These are phyloP conservation scores for Ploceus nigricollis DNA, from an alignment of 2,113 vertebrate species.

Conservation along the genomic window DNA sequence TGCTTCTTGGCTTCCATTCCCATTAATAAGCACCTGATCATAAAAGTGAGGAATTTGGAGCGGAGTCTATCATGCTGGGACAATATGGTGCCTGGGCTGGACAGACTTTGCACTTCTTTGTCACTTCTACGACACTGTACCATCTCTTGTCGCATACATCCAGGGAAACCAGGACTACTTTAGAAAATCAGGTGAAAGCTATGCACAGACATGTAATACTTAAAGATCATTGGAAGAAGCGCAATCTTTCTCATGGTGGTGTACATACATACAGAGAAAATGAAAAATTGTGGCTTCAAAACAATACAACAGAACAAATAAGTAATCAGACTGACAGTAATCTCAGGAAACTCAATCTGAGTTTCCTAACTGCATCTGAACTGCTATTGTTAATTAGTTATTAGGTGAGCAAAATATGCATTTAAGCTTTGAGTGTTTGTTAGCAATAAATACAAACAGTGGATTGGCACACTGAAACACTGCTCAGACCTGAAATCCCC, in stretches of 20 bases:
- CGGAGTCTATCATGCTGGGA: neutral
- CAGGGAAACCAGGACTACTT: neutral
- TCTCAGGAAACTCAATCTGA: neutral
- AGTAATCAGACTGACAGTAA: neutral
- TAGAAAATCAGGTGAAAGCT: neutral
- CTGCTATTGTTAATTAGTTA: neutral
- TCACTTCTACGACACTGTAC: neutral
- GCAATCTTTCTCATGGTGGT: neutral
- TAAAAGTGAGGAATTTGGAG: neutral
- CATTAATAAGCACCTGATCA: neutral
- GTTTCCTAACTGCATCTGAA: neutral
- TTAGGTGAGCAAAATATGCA: neutral
- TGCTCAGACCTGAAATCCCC: neutral
- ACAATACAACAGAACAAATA: neutral
- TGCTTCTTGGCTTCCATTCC: neutral
- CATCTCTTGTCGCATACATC: accelerated
- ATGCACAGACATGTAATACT: neutral
- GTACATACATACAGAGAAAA: neutral
- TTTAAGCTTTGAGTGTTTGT: neutral
- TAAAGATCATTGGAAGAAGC: neutral
- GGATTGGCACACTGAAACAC: neutral
- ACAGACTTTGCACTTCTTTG: neutral
- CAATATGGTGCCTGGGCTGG: neutral
- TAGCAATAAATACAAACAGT: neutral
- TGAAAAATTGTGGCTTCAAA: neutral